Conservation (phyloP, 2,113 vertebrate species). For the Rhabdomys dilectus region DNA sequence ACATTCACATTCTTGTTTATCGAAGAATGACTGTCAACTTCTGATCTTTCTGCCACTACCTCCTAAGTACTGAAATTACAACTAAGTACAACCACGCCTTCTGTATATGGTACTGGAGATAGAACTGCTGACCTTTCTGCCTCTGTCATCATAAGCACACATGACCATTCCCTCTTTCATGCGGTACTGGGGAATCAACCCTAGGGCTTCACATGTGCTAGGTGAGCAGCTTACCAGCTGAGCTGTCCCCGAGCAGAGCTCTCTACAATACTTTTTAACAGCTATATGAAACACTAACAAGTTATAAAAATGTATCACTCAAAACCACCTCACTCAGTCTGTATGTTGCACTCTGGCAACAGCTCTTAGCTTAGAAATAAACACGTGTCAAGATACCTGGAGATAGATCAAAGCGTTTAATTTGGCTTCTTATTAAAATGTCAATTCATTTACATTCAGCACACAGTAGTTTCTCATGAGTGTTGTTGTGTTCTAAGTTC, state of each 20-base stretch:
- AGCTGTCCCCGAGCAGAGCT: too few species aligned
- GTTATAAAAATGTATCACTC: background rate
- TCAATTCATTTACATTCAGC: background rate
- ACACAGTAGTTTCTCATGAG: background rate
- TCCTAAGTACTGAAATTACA: background rate
- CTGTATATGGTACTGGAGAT: background rate
- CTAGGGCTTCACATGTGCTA: background rate
- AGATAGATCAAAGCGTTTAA: background rate
- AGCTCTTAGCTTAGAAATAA: slow-evolving; percentile 1
- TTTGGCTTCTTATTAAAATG: background rate
- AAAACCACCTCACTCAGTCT: background rate
- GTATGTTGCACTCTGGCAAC: background rate
- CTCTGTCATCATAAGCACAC: background rate
- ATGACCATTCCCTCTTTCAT: background rate
- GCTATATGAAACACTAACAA: background rate
- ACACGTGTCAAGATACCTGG: background rate
- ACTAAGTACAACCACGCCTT: background rate
- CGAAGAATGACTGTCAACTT: background rate
- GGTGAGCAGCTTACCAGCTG: too few species aligned
- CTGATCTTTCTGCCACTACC: background rate
- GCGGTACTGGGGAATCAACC: background rate
- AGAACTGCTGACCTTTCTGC: background rate
- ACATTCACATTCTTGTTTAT: background rate
- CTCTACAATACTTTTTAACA: background rate
- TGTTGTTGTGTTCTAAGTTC: background rate